Evolutionary conservation across 2,797 vertebrate genomes (phyloP).

Genomic region (Salarias fasciatus): DNA sequence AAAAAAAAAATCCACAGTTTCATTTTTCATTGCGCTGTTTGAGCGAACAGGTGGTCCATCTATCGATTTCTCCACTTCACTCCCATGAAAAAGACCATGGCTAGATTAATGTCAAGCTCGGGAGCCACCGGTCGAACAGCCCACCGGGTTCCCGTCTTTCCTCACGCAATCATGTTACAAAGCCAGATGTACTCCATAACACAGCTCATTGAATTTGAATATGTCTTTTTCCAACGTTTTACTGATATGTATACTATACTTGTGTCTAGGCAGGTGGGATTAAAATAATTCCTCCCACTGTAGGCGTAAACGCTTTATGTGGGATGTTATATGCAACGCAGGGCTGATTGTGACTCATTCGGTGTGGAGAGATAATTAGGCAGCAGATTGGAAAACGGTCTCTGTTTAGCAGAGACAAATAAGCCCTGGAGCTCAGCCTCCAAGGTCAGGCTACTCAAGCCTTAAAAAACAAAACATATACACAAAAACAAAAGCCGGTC

Average conservation of each 20-base stretch:
- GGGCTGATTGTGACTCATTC: conserved; percentile 60
- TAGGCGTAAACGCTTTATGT: conserved; percentile 46
- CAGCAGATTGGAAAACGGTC: conserved; percentile 58
- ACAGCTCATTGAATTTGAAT: conserved; percentile 42
- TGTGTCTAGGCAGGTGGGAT: conserved; percentile 45
- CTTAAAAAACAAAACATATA: conserved; percentile 40
- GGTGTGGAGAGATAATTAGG: conserved; percentile 66
- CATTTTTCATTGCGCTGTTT: conserved; percentile 78
- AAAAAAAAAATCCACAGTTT: conserved; percentile 56
- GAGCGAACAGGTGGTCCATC: conserved; percentile 81
- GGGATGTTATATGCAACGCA: conserved; percentile 34
- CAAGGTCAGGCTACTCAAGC: conserved; percentile 61
- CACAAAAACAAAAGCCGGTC: conserved; percentile 44
- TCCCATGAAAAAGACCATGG: conserved; percentile 62
- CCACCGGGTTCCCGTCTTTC: conserved; percentile 15
- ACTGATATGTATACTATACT: conserved; percentile 17
- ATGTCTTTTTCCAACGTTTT: conserved; percentile 27
- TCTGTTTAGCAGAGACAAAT: conserved; percentile 63
- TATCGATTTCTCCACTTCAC: conserved; percentile 76
- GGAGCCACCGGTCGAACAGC: conserved; percentile 57
- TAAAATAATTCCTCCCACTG: conserved; percentile 19
- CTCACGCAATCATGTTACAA: conserved; percentile 42
- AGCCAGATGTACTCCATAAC: conserved; percentile 40
- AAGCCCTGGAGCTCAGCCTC: conserved; percentile 57
- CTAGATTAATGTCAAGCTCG: conserved; percentile 77